Base-by-base conservation (phyloP, 2,797 vertebrate species). In the Champsocephalus esox region DNA sequence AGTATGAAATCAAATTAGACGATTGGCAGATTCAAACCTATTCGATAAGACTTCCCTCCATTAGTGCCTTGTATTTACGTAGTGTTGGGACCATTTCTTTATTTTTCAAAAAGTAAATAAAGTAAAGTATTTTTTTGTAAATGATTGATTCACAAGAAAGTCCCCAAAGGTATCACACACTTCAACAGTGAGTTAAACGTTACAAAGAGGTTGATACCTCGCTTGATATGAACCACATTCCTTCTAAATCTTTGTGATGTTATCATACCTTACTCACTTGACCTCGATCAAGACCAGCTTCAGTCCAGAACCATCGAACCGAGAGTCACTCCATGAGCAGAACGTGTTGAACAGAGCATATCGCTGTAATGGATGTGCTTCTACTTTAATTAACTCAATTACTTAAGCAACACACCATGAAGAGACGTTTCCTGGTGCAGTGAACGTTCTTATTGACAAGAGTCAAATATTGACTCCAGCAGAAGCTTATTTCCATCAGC, bases 341-440 rank as follows among this genome's bases (percentile, higher is more conserved):
- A 12, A 58, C 3, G 3, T 32, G 55, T 21, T 9, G 16, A 55
- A 50, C 9, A 5, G 2, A 32, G 2, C 11, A 1, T 14, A 8
- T 12, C 6, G 5, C 45, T 11, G 4, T 45, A 12, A 45, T 19
- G 12, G 28, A 45, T 49, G 19, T 17, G 41, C 11, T n/a, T 68
- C 32, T 16, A 3, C 44, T 59, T 41, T 32, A 28, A 50, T 38
- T 32, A 24, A 9, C 0, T 3, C 8, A 38, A 46, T 57, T 38
- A 58, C 7, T 0, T 2, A 6, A 55, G 17, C 9, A 54, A 9
- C 24, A 24, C 55, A n/a, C 4, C 38, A 17, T 21, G 44, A 51
- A 59, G 61, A 3, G 34, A 59, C 64, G n/a, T 81, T 78, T 80
- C n/a, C 58, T 19, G 9, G 12, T 44, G 60, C 7, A 5, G 44